These are phyloP conservation scores for Trididemnum miniatum DNA, from an alignment of 23 tunicate species.

Conservation along the genomic window DNA sequence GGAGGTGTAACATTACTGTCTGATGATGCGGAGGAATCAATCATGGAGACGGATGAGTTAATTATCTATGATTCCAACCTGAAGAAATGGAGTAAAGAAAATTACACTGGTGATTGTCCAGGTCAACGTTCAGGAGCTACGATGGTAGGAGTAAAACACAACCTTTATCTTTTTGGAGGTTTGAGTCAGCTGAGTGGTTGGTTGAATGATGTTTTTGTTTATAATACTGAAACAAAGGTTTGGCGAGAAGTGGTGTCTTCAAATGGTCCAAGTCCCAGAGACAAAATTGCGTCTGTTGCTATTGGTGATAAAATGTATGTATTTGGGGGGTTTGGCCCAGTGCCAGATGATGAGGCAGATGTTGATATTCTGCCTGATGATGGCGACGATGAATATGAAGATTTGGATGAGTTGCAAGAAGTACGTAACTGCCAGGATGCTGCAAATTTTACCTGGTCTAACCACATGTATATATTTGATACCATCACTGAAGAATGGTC, in stretches of 20 bases:
- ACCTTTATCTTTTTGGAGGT: conserved; percentile 80
- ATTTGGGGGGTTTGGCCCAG: conserved; percentile 88
- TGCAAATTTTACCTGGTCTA: conserved; percentile 73
- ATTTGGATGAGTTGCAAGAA: conserved; percentile 60
- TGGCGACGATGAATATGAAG: conserved; percentile 79
- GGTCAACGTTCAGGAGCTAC: conserved; percentile 75
- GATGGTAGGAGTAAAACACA: conserved; percentile 43
- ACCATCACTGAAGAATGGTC: conserved; percentile 48
- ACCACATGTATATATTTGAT: conserved; percentile 53
- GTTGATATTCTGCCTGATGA: conserved; percentile 32
- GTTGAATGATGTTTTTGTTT: conserved; percentile 64
- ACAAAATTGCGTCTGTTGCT: conserved; percentile 40
- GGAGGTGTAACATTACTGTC: conserved; percentile 56
- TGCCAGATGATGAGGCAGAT: conserved; percentile 14
- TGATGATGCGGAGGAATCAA: conserved; percentile 9
- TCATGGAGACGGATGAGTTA: conserved; percentile 57
- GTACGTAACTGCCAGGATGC: conserved; percentile 59
- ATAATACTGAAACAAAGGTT: conserved; percentile 28
- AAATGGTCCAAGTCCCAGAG: conserved; percentile 56
- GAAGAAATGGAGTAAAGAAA: conserved; percentile 46
- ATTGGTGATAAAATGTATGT: conserved; percentile 49
- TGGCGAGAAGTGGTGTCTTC: conserved; percentile 49
- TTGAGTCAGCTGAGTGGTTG: conserved; percentile 71
- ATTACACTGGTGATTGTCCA: conserved; percentile 29
- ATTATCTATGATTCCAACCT: conserved; percentile 32